phyloP scores from a whole-genome alignment of 2,888 invertebrate genomes.

The Chrysolina oricalcia region DNA sequence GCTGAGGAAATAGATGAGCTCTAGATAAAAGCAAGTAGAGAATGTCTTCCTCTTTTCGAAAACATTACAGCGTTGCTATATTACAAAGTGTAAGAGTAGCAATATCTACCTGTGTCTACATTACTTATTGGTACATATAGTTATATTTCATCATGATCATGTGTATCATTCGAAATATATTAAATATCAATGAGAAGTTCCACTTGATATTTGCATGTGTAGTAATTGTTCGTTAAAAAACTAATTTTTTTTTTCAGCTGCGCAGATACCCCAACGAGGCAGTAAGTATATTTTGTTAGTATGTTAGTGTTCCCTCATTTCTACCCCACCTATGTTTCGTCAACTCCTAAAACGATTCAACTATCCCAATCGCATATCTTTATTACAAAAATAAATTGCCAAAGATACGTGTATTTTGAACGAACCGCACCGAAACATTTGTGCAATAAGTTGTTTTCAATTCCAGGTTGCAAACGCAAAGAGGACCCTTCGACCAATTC shows the following conservation, averaged over 20 bases:
- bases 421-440: not conserved
- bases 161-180: not conserved
- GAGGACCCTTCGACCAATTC: constrained; percentile 87
- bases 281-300: constrained; percentile 82
- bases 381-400: not conserved
- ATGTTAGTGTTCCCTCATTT: not conserved
- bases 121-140: no score
- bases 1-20: no score
- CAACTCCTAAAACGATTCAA: no score
- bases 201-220: not conserved
- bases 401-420: not conserved
- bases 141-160: not conserved
- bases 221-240: not conserved
- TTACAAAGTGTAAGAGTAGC: no score
- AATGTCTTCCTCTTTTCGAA: no score
- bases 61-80: no score
- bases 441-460: constrained; percentile 16
- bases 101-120: no score
- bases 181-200: not conserved
- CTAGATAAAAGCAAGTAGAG: no score
- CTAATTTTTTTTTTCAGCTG: constrained; percentile 80
- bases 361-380: no score
- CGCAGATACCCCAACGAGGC: constrained; percentile 92
- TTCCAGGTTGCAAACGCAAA: constrained; percentile 94
- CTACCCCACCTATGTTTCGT: no score